Base-by-base conservation (phyloP, 2,888 invertebrate genomes). In the Lasiommata megera region DNA sequence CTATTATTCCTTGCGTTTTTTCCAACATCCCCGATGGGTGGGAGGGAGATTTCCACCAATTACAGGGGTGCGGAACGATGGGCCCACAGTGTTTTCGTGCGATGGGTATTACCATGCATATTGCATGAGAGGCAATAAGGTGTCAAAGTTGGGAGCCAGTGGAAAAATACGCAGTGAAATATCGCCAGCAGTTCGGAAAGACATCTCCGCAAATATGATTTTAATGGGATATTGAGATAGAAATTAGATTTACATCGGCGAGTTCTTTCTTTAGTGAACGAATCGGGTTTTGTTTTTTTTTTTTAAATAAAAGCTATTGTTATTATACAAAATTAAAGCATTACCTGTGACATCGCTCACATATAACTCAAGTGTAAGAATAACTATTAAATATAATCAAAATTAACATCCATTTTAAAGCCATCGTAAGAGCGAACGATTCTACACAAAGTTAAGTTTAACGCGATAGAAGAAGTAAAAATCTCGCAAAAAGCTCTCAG, bases 41-140 rank as follows among this genome's bases (percentile, higher is more conserved):
- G 66, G 54, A 69, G 68, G 66, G 61, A 63, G 52, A 66, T 43
- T 78, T 77, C 73, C 75, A 71, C 76, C 81, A 83, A 82, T 80
- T 81, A 80, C 73, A 67, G 66, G 72, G 73, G 70, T 63, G 65
- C 62, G 71, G 23, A 44, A 28, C 53, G 53, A 64, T 66, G 64
- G 67, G 62, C 59, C 62, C 60, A 55, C 64, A 67, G 65, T 74
- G 70, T 78, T 76, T 77, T 74, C 68, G 54, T 53, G 51, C 62
- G 71, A 69, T 72, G 71, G 72, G 78, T 78, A 80, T 82, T 76
- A 80, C 74, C 82, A 85, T 85, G 84, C 82, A 85, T 85, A 85
- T 84, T 85, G 80, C 84, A 85, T 84, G 84, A 84, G 81, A 66
- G 66, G 73, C 78, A 80, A 84, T 84, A 84, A 79, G 77, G 76